Conservation (phyloP, 2,888 invertebrate species). For the Onthophagus sagittarius region DNA sequence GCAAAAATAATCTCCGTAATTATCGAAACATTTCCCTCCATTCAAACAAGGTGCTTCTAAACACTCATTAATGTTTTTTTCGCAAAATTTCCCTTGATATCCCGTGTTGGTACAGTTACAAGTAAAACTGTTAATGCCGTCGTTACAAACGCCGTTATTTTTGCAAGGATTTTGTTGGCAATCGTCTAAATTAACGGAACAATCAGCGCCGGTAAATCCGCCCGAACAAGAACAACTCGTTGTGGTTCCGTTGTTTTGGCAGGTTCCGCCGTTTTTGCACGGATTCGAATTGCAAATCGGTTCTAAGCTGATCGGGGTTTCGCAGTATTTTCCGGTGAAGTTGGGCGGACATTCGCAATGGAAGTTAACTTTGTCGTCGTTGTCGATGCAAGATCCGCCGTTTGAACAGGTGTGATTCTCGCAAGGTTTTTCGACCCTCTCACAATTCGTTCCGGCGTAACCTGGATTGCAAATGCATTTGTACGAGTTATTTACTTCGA, state of each 20-base stretch:
- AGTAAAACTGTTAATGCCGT: slow-evolving; percentile 69
- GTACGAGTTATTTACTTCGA: slow-evolving; percentile 72
- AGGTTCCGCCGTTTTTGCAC: slow-evolving; percentile 76
- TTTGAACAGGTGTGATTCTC: slow-evolving; percentile 64
- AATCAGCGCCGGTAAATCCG: slow-evolving; percentile 65
- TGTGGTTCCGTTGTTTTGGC: slow-evolving; percentile 58
- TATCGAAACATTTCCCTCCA: slow-evolving; percentile 76
- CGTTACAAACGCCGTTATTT: slow-evolving; percentile 60
- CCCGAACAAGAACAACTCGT: slow-evolving; percentile 46
- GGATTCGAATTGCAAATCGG: slow-evolving; percentile 71
- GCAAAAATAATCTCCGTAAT: slow-evolving; percentile 76
- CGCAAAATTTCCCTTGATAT: slow-evolving; percentile 70
- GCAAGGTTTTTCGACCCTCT: slow-evolving; percentile 76
- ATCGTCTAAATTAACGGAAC: slow-evolving; percentile 74
- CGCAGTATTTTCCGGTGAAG: slow-evolving; percentile 68
- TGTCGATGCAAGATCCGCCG: slow-evolving; percentile 68
- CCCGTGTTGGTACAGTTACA: slow-evolving; percentile 77
- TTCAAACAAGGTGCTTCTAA: slow-evolving; percentile 65
- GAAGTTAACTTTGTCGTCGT: slow-evolving; percentile 57
- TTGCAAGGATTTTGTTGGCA: slow-evolving; percentile 68
- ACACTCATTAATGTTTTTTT: slow-evolving; percentile 79
- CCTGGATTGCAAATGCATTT: slow-evolving; percentile 81
- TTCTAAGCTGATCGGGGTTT: slow-evolving; percentile 66
- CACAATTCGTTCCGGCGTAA: slow-evolving; percentile 84
- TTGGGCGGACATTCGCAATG: slow-evolving; percentile 66